These are phyloP conservation scores for Dendrolimus pini DNA, from an alignment of 2,888 invertebrate species.

Conservation along the genomic window DNA sequence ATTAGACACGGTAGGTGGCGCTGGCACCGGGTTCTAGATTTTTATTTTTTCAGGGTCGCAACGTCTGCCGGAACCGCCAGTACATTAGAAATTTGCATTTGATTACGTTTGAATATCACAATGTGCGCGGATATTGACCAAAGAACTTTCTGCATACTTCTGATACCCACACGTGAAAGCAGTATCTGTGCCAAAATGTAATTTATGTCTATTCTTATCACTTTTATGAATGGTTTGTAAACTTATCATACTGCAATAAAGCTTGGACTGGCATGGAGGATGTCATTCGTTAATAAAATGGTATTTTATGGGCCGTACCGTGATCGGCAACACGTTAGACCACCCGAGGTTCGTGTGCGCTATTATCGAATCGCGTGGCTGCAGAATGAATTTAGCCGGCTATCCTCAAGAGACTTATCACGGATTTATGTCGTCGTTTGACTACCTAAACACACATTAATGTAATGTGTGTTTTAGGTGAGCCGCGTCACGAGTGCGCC, in stretches of 20 bases:
- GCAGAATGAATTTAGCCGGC: conserved; percentile 47
- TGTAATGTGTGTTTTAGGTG: conserved; percentile 47
- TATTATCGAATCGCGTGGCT: conserved; percentile 55
- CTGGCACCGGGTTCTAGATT: no score
- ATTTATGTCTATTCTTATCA: conserved; percentile 1
- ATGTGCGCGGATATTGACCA: no score
- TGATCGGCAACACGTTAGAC: conserved; percentile 37
- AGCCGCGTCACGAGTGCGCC: conserved; percentile 64
- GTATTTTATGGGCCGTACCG: conserved; percentile 38
- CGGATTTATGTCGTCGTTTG: conserved; percentile 41
- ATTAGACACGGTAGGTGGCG: no score
- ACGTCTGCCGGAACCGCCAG: neutral
- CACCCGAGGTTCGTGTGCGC: conserved; percentile 42
- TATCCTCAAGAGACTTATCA: conserved; percentile 58
- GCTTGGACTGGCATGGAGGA: conserved; percentile 20
- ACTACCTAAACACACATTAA: neutral
- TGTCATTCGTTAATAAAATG: conserved; percentile 39
- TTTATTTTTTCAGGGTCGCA: neutral
- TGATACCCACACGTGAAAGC: neutral
- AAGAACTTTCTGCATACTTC: no score
- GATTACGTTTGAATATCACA: no score
- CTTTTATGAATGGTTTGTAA: conserved; percentile 24
- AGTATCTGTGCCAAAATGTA: conserved; percentile 1
- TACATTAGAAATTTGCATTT: no score
- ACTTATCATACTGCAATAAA: conserved; percentile 13